Evolutionary conservation across 1,140 invertebrate genomes (phyloP), one percentile per base, ranked within the genome.

Genomic region (Medauroidea extradentata): DNA sequence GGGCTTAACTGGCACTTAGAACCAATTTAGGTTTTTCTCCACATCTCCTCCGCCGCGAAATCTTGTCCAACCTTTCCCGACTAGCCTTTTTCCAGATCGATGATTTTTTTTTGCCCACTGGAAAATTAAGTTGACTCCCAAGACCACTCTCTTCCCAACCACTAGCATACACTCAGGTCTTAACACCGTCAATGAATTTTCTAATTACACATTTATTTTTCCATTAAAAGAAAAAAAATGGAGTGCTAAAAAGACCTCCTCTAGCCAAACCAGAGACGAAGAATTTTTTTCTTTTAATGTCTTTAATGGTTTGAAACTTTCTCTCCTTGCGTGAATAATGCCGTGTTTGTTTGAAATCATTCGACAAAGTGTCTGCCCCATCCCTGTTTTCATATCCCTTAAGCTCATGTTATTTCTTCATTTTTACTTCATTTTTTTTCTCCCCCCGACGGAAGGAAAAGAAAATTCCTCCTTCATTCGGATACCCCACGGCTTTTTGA

Each of bases 201-300:
- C 53, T 54, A 54, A 54, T 54, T 54, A 54, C 41, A 54, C 38
- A 54, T 54, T 54, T 41, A 54, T 54, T 54, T 54, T 54, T 54
- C 53, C 53, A 54, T 54, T 54, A 54, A 39, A 19, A 54, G 53
- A 39, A 34, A 54, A 54, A 41, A 54, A 46, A 7, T 11, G 5
- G 11, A 11, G 29, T 11, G 29, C 11, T 34, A 34, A 34, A 34
- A 34, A 11, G 29, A 34, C 29, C 11, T 34, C 29, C 29, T 4
- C n/a, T 34, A 4, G 29, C 29, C 29, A 34, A 34, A 34, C 29
- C 4, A 34, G 29, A 34, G 29, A 11, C 29, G 29, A 11, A 34
- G 29, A 34, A 34, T 34, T 34, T 11, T 34, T 34, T 34, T 34
- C n/a, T n/a, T 7, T 7, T 7, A 34, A 34, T 34, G 29, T 34